phyloP scores from a whole-genome alignment of 2,113 vertebrate genomes.

The Mastomys natalensis region DNA sequence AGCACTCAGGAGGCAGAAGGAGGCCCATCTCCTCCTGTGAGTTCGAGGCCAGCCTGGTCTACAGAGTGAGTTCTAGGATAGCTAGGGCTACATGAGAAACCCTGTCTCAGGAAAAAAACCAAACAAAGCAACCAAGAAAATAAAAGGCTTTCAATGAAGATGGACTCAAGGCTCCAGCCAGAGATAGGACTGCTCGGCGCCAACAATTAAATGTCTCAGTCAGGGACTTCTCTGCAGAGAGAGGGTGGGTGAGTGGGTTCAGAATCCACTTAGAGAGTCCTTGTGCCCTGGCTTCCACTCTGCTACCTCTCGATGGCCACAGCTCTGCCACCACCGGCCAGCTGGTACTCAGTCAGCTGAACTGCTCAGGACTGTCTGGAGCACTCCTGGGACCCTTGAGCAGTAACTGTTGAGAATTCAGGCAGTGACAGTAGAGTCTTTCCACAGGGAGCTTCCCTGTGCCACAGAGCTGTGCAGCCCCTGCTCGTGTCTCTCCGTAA shows the following conservation, averaged over 20 bases:
- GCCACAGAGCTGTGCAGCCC: too few species aligned
- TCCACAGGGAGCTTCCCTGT: not conserved
- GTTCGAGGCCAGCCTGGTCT: not conserved
- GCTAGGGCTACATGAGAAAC: not conserved
- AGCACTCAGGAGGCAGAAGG: not conserved
- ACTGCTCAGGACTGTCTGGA: not conserved
- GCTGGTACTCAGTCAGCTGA: not conserved
- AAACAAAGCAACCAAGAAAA: too few species aligned
- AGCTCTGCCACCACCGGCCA: not conserved
- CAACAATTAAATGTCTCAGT: not conserved
- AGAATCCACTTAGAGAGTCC: rapidly evolving
- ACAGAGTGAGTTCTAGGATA: not conserved
- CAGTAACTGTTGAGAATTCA: not conserved
- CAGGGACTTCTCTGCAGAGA: not conserved
- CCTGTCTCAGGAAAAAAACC: too few species aligned
- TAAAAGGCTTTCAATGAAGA: not conserved
- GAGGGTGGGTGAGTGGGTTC: rapidly evolving
- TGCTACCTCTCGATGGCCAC: rapidly evolving
- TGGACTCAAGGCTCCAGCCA: not conserved
- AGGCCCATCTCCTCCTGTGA: not conserved
- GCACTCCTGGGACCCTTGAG: not conserved
- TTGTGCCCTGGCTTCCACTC: rapidly evolving
- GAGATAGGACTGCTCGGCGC: not conserved
- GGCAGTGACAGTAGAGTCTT: not conserved
- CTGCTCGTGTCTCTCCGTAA: not conserved